Percentiles rank a stretch among this genome's conserved stretches.
Evolutionary conservation across 2,113 vertebrate genomes (phyloP).

Genomic region (Actenoides lindsayi): DNA sequence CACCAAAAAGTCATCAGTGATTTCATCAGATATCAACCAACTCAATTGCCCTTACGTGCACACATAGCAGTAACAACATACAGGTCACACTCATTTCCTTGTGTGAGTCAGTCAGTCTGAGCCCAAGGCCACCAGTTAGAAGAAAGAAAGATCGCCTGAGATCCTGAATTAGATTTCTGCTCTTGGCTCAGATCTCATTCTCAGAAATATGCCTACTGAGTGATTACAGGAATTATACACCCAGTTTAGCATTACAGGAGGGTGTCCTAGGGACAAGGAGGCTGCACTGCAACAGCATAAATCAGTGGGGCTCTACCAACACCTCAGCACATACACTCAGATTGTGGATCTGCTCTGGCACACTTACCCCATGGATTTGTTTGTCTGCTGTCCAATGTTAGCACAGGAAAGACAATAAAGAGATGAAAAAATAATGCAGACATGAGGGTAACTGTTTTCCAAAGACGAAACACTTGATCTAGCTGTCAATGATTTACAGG

Average conservation of each 20-base stretch:
- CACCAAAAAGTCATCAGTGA: constrained; percentile 60
- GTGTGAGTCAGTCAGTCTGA: constrained; percentile 51
- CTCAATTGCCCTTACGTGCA: constrained; percentile 63
- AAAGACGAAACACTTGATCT: constrained; percentile 43
- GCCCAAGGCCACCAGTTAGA: constrained; percentile 67
- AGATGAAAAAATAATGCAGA: constrained; percentile 36
- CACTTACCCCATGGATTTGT: neutral
- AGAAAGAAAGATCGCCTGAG: constrained; percentile 53
- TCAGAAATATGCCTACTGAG: constrained; percentile 53
- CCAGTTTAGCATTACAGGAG: neutral
- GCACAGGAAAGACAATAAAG: neutral
- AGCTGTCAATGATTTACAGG: constrained; percentile 58
- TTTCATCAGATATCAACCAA: constrained; percentile 65
- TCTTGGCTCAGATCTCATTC: constrained; percentile 45
- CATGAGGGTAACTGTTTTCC: constrained; percentile 22
- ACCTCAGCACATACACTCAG: neutral
- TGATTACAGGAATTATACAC: constrained; percentile 28
- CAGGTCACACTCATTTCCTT: constrained; percentile 63
- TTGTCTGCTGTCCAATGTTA: neutral
- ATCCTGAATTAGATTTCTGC: constrained; percentile 62
- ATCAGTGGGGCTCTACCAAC: neutral
- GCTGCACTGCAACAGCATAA: neutral
- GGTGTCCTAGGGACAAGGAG: neutral
- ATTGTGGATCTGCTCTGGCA: neutral
- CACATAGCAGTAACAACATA: constrained; percentile 34